phyloP scores from a whole-genome alignment of 1,140 invertebrate genomes.

The Drosophila simulans region DNA sequence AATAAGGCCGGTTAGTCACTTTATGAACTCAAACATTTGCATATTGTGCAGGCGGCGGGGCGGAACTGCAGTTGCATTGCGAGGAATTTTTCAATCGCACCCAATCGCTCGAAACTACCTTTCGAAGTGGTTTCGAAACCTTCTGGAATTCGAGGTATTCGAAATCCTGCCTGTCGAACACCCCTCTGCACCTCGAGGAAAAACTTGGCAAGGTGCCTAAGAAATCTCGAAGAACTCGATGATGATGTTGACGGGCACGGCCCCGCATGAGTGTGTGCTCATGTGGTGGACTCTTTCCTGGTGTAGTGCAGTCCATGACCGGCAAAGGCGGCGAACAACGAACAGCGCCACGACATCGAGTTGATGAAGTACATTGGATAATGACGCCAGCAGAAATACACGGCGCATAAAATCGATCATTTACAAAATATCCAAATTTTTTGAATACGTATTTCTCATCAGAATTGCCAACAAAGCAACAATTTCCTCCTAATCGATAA shows the following conservation, averaged over 20 bases:
- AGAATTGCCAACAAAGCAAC: too few species aligned
- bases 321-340: slow-evolving; percentile 42
- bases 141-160: slow-evolving; percentile 38
- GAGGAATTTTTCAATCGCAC: background rate
- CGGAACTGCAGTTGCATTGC: background rate
- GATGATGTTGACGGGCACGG: slow-evolving; percentile 18
- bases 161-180: slow-evolving; percentile 32
- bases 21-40: slow-evolving; percentile 37
- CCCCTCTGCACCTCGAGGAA: slow-evolving; percentile 19
- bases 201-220: slow-evolving; percentile 62
- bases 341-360: slow-evolving; percentile 43
- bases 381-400: slow-evolving; percentile 65
- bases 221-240: slow-evolving; percentile 48
- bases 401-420: background rate
- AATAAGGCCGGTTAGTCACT: slow-evolving; percentile 66
- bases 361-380: slow-evolving; percentile 80
- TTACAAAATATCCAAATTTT: too few species aligned
- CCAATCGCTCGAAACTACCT: slow-evolving; percentile 4
- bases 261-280: slow-evolving; percentile 6
- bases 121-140: slow-evolving; percentile 10
- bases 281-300: slow-evolving; percentile 25
- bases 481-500: too few species aligned
- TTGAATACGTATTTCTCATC: too few species aligned
- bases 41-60: background rate
- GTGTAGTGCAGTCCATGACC: slow-evolving; percentile 65